Conservation (phyloP, 2,797 vertebrate genomes). For the Coracias cyanogaster region DNA sequence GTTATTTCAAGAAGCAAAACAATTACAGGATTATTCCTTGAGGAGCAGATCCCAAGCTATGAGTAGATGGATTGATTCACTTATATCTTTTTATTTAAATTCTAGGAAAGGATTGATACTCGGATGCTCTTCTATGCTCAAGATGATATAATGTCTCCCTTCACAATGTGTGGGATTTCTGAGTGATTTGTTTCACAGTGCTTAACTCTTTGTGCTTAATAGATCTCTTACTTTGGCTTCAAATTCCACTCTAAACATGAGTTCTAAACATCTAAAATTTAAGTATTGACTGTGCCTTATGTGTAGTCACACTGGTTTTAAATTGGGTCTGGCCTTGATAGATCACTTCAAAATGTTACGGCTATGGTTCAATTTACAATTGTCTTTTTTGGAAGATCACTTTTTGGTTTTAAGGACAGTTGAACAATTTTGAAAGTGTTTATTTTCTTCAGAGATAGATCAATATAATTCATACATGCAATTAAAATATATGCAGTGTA, state of each 20-base stretch:
- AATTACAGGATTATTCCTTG: neutral
- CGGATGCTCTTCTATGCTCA: neutral
- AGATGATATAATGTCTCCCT: neutral
- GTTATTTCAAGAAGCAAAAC: neutral
- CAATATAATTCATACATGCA: neutral
- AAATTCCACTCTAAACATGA: neutral
- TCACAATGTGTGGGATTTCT: neutral
- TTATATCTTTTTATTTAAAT: neutral
- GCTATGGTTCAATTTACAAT: neutral
- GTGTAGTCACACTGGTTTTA: neutral
- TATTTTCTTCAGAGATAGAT: neutral
- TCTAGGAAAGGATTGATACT: neutral
- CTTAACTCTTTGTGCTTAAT: neutral
- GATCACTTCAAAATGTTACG: neutral
- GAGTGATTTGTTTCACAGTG: neutral
- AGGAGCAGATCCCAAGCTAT: neutral
- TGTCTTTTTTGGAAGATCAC: neutral
- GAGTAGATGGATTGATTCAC: neutral
- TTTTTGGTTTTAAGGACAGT: neutral
- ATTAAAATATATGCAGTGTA: neutral
- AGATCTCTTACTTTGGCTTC: neutral
- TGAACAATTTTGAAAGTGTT: neutral
- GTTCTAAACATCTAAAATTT: neutral
- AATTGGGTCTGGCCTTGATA: neutral
- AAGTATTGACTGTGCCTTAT: neutral